These are phyloP conservation scores for Mellivora capensis DNA, from an alignment of 2,113 vertebrate genomes.

Conservation along the genomic window DNA sequence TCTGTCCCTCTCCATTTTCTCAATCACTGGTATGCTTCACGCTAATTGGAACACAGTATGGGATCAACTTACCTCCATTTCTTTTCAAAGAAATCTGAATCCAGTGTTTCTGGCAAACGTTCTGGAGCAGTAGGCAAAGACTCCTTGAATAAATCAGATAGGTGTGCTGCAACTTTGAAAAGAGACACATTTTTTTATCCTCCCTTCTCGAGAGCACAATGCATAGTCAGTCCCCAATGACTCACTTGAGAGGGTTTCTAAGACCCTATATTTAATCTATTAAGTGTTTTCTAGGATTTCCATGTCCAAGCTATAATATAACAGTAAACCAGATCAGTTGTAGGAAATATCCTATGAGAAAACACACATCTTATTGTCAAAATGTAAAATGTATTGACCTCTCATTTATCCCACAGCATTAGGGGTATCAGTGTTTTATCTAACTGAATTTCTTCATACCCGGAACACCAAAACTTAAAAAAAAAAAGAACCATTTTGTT, in stretches of 20 bases:
- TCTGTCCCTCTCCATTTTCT: neutral
- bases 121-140: constrained; percentile 34
- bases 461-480: neutral
- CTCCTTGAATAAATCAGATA: constrained; percentile 75
- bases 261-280: neutral
- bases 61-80: constrained; percentile 74
- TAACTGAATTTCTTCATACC: neutral
- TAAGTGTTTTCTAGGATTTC: neutral
- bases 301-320: neutral
- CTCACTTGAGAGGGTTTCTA: neutral
- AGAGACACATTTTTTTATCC: neutral
- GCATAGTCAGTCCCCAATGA: fast-evolving
- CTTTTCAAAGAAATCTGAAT: constrained; percentile 28
- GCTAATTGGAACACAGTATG: neutral
- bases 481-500: neutral
- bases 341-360: neutral
- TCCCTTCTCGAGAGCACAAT: neutral
- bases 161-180: constrained; percentile 74
- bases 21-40: neutral
- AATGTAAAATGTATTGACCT: neutral
- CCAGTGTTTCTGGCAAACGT: neutral
- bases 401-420: neutral
- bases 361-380: neutral
- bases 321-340: neutral
- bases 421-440: neutral